Percentiles rank a stretch among this genome's conserved stretches.
These are phyloP conservation scores for Melanostigma gelatinosum DNA, from an alignment of 2,113 vertebrate genomes.

Conservation along the genomic window DNA sequence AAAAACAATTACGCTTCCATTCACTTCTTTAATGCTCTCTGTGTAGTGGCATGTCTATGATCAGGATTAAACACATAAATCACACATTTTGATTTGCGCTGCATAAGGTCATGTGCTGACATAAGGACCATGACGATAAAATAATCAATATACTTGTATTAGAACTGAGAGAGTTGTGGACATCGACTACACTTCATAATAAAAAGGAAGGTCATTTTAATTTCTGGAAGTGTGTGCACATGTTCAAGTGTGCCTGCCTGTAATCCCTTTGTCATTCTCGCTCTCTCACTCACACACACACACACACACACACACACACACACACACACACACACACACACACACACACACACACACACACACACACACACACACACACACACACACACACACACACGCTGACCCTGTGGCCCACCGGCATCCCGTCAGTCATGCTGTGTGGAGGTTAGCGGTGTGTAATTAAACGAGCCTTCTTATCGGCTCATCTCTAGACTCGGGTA, in stretches of 20 bases:
- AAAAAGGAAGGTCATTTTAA: constrained; percentile 65
- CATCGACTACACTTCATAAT: constrained; percentile 56
- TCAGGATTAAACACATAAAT: constrained; percentile 23
- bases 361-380: constrained; percentile 38
- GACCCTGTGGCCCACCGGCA: constrained; percentile 48
- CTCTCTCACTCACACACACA: constrained; percentile 16
- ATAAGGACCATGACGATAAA: constrained; percentile 28
- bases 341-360: constrained; percentile 35
- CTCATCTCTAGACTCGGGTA: constrained; percentile 73
- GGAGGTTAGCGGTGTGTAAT: constrained; percentile 68
- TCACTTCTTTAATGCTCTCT: not conserved
- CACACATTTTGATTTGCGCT: constrained; percentile 27
- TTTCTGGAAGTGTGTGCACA: constrained; percentile 52
- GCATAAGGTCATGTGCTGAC: constrained; percentile 20
- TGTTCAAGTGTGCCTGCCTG: constrained; percentile 20
- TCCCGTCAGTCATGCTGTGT: constrained; percentile 53
- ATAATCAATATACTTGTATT: constrained; percentile 64
- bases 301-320: constrained; percentile 34
- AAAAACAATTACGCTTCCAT: not conserved
- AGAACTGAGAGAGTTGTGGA: constrained; percentile 41
- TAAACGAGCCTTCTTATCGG: constrained; percentile 72
- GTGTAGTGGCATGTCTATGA: not conserved
- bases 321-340: constrained; percentile 28
- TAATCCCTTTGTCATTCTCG: constrained; percentile 32
- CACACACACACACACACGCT: constrained; percentile 29